phyloP scores from a whole-genome alignment of 2,113 vertebrate species.

The Mormyrus iriodes region DNA sequence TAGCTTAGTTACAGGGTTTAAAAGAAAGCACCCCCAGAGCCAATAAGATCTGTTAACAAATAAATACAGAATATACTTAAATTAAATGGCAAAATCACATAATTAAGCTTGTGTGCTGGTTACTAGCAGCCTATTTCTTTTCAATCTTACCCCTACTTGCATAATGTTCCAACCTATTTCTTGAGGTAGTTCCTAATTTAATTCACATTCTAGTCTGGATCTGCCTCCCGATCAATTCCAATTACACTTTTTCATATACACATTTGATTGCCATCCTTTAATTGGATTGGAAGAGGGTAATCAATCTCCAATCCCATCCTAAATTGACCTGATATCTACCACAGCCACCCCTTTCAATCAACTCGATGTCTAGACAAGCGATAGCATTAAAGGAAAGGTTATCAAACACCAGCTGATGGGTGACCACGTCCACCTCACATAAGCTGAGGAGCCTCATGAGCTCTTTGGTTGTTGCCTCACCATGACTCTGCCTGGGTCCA shows the following conservation, averaged over 20 bases:
- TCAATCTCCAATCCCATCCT: constrained; percentile 21
- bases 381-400: background rate
- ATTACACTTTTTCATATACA: constrained; percentile 25
- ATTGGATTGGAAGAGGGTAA: constrained; percentile 17
- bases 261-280: constrained; percentile 23
- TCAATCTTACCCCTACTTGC: background rate
- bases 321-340: constrained; percentile 19
- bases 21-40: background rate
- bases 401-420: background rate
- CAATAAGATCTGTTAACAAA: background rate
- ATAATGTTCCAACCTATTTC: background rate
- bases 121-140: background rate
- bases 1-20: background rate
- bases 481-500: background rate
- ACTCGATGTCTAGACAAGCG: constrained; percentile 1
- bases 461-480: background rate
- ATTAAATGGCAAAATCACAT: background rate
- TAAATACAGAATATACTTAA: background rate
- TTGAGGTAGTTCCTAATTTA: constrained; percentile 17
- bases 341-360: constrained; percentile 6
- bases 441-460: background rate
- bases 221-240: constrained; percentile 18
- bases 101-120: background rate
- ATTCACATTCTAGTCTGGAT: background rate
- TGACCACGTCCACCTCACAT: background rate